Percentiles rank a stretch among this genome's conserved stretches.
Conservation (phyloP, 30 jellyfish, hydroid and myxozoan species). For the Chrysaora quinquecirrha region DNA sequence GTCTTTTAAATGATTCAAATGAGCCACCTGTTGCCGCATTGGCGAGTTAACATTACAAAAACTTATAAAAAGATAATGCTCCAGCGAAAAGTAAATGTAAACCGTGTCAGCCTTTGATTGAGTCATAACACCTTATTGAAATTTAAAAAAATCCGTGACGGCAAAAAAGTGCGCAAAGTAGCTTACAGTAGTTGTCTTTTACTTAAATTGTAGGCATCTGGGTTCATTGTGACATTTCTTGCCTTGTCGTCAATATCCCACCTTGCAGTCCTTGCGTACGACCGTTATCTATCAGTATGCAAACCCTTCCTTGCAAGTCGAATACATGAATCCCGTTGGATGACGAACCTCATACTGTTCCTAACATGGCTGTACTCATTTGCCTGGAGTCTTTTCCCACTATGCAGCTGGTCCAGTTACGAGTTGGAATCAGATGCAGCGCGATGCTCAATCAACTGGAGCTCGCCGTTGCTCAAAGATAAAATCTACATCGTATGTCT, state of each 20-base stretch:
- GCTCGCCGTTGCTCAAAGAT: constrained; percentile 14
- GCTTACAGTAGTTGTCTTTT: no score
- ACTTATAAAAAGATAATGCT: no score
- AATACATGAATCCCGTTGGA: constrained; percentile 14
- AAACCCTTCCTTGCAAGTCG: constrained; percentile 52
- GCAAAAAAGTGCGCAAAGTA: no score
- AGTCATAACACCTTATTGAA: no score
- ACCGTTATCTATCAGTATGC: constrained; percentile 73
- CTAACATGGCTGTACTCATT: constrained; percentile 58
- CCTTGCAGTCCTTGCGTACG: constrained; percentile 55
- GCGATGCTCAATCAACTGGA: constrained; percentile 81
- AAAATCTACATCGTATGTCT: constrained; percentile 43
- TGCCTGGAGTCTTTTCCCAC: constrained; percentile 71
- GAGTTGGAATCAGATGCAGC: constrained; percentile 48
- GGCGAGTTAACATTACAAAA: no score
- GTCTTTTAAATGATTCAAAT: no score
- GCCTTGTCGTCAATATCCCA: constrained; percentile 68
- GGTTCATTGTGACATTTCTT: constrained; percentile 60
- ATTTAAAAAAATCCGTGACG: no score
- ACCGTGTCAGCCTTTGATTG: no score
- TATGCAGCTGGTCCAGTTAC: constrained; percentile 69
- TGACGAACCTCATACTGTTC: background rate
- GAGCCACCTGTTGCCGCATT: no score
- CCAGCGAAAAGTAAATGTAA: no score
- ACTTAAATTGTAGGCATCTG: no score